Conservation (phyloP, 2,113 vertebrate genomes). For the Halcyon malimbica region DNA sequence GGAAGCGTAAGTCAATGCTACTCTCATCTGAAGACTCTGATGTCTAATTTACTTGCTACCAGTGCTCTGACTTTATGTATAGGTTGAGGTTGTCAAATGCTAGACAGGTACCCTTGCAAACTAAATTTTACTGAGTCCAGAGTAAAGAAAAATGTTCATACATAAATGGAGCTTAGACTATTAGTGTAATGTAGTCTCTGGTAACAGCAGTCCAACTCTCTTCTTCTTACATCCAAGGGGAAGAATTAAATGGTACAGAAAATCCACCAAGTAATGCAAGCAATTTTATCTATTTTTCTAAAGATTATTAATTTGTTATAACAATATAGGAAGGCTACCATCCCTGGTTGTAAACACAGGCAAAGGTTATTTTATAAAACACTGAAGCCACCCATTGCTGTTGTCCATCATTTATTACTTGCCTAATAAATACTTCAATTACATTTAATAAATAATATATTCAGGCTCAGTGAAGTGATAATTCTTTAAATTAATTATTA, state of each 20-base stretch:
- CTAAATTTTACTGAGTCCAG: neutral
- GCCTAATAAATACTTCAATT: slow-evolving; percentile 84
- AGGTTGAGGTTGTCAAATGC: neutral
- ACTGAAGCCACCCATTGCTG: slow-evolving; percentile 42
- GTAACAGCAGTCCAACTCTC: neutral
- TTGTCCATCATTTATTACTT: slow-evolving; percentile 77
- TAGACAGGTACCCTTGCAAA: neutral
- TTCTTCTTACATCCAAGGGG: neutral
- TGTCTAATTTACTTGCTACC: neutral
- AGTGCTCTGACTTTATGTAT: neutral
- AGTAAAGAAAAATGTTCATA: neutral
- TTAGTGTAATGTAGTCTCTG: neutral
- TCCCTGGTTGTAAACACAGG: slow-evolving; percentile 60
- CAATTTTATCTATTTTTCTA: neutral
- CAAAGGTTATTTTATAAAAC: slow-evolving; percentile 62
- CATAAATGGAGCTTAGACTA: neutral
- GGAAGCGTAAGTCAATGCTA: neutral
- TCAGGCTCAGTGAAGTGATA: slow-evolving; percentile 72
- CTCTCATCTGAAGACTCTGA: neutral
- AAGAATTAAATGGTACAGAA: neutral
- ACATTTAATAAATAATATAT: slow-evolving; percentile 83
- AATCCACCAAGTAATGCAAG: neutral
- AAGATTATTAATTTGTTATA: slow-evolving; percentile 39
- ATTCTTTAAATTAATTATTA: slow-evolving; percentile 84
- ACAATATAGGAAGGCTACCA: slow-evolving; percentile 12